Base-by-base conservation (phyloP, 2,113 vertebrate genomes). In the Chauna torquata region DNA sequence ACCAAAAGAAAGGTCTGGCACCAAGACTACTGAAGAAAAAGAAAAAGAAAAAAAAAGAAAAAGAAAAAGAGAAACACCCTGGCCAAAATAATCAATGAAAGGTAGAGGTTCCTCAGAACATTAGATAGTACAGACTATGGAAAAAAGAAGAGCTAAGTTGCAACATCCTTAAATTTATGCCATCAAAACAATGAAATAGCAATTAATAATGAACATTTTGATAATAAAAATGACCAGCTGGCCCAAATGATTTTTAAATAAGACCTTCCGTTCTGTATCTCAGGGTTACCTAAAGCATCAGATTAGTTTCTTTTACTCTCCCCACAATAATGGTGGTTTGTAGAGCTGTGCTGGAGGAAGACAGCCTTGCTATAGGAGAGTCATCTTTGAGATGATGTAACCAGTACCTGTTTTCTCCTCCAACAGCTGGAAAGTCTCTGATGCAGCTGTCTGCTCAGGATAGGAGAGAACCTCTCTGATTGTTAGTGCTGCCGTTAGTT, bases 151-250 rank as follows among this genome's bases (percentile, higher is more conserved):
- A 96, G 68, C 86, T 86, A 50, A 74, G 70, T 97, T 97, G 85
- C 95, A 98, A 97, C 96, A 95, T 74, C 82, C 92, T 96, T 80
- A 81, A 97, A 97, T 94, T 97, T 97, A 98, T 95, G 97, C 90
- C 92, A 97, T 77, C 32, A 90, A 94, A 97, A 97, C 92, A 90
- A 82, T 59, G 86, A 69, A 95, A 96, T 34, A 79, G 96, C 89
- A 92, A 97, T 93, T 97, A 91, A 97, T 97, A 97, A 97, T 12
- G 14, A 95, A 72, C 32, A 69, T 54, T 96, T 92, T 88, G 96
- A 94, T 94, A 94, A 64, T 38, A 75, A 65, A 76, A 72, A 76
- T 82, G 90, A 82, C 49, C 44, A 71, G 80, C 59, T 28, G 34
- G 62, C 47, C 50, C 30, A 74, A 69, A 42, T 10, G 14, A 72